Base-by-base conservation (phyloP, 2,113 vertebrate genomes). In the Sorex araneus region DNA sequence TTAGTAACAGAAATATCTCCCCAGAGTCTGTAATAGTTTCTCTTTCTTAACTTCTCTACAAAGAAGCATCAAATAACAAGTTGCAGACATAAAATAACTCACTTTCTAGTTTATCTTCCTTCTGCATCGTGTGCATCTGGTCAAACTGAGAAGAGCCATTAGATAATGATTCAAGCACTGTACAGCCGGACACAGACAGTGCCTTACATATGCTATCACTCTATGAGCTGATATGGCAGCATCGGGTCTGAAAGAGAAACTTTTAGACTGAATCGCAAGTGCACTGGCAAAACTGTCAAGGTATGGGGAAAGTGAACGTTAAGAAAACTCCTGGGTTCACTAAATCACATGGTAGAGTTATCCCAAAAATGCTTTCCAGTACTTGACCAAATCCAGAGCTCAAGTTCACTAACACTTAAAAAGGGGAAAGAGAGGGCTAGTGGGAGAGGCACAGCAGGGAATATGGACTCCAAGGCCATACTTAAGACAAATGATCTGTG, bases 11-110 rank as follows among this genome's bases (percentile, higher is more conserved):
- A 84, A 0, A 47, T 76, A 34, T 90, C 88, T 76, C 60, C 47
- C 36, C 60, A 13, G 36, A 1, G 89, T 67, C 76, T 83, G 32
- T 4, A 28, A 84, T 40, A n/a, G 71, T 74, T 85, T 93, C 73
- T 93, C 89, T 21, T 60, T 19, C 94, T 69, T 78, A 92, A 63
- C 47, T 91, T 70, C 70, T 34, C 70, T 8, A 6, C 16, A 71
- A 11, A 3, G 45, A 92, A 81, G 32, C 77, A 70, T 73, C 79
- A 94, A 57, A 86, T 84, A 79, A 89, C 32, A 89, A 90, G 86
- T 43, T 89, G 78, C 64, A 93, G 57, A 80, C 32, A 93, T 2
- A 84, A 77, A 84, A 13, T 76, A 92, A 90, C 57, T 92, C 75
- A 54, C 16, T 13, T 84, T 64, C 74, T 1, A 87, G 93, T 66